These are phyloP conservation scores for Netelia fuscicornis DNA, from an alignment of 2,888 invertebrate species.

Conservation along the genomic window DNA sequence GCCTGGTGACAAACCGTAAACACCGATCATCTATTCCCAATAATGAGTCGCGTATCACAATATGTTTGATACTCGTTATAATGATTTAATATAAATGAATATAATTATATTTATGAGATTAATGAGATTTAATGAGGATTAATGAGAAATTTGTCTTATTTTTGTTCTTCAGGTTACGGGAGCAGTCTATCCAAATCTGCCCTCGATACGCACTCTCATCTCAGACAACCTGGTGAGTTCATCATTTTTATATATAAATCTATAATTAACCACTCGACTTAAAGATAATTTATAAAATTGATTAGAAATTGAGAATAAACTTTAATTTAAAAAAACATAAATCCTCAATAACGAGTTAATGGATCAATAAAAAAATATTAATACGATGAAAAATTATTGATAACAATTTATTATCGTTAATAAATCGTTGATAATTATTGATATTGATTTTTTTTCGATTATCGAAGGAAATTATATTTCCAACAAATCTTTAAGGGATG, in stretches of 20 bases:
- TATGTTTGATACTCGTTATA: no score
- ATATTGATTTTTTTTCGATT: no score
- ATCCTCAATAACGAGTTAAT: background rate
- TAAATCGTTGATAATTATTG: no score
- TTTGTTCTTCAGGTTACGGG: conserved; percentile 92
- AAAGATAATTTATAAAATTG: no score
- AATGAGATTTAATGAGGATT: no score
- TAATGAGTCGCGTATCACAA: no score
- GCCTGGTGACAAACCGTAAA: no score
- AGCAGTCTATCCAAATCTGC: conserved; percentile 94
- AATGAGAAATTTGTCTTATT: conserved; percentile 67
- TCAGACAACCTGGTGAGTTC: conserved; percentile 94
- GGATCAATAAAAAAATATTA: background rate
- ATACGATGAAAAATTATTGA: background rate
- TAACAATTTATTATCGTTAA: background rate
- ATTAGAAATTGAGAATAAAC: background rate
- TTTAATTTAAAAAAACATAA: background rate
- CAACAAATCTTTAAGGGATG: background rate
- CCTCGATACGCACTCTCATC: conserved; percentile 95
- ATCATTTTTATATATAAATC: background rate
- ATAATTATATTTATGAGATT: no score
- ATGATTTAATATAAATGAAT: no score
- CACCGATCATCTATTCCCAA: no score
- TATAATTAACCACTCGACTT: conserved; percentile 52
- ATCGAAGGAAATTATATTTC: no score